Evolutionary conservation across 2,797 vertebrate genomes (phyloP).

Genomic region (Rhabdomys pumilio): DNA sequence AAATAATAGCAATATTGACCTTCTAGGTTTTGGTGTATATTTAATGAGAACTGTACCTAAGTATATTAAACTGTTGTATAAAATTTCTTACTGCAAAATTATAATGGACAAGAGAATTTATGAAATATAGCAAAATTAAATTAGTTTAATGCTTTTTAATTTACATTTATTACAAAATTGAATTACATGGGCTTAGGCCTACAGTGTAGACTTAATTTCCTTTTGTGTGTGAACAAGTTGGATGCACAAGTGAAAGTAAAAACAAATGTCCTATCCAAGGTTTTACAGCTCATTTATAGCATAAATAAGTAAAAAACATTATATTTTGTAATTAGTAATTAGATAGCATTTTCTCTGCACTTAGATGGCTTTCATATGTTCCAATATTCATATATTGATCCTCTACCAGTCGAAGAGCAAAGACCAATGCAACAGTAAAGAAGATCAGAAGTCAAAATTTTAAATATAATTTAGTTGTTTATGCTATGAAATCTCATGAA

Average conservation of each 20-base stretch:
- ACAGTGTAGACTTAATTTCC: not conserved
- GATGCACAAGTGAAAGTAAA: not conserved
- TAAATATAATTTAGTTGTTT: slow-evolving; percentile 62
- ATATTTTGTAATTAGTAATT: slow-evolving; percentile 45
- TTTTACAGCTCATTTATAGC: slow-evolving; percentile 11
- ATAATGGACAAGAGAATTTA: not conserved
- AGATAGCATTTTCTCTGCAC: slow-evolving; percentile 58
- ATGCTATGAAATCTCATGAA: slow-evolving; percentile 4
- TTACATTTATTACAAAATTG: slow-evolving; percentile 14
- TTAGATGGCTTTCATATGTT: slow-evolving; percentile 55
- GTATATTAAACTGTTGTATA: not conserved
- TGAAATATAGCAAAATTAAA: not conserved
- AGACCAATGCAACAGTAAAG: not conserved
- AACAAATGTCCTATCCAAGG: slow-evolving; percentile 15
- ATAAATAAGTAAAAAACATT: slow-evolving; percentile 48
- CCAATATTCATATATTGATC: slow-evolving; percentile 70
- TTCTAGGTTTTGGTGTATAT: not conserved
- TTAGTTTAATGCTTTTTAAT: not conserved
- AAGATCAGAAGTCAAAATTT: slow-evolving; percentile 70
- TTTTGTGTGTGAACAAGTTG: not conserved
- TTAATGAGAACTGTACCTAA: not conserved
- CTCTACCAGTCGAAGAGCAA: slow-evolving; percentile 45
- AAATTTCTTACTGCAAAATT: not conserved
- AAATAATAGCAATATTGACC: not conserved
- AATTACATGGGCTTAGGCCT: not conserved